These are phyloP conservation scores for Telmatherina bonti DNA, from an alignment of 2,797 vertebrate genomes.

Conservation along the genomic window DNA sequence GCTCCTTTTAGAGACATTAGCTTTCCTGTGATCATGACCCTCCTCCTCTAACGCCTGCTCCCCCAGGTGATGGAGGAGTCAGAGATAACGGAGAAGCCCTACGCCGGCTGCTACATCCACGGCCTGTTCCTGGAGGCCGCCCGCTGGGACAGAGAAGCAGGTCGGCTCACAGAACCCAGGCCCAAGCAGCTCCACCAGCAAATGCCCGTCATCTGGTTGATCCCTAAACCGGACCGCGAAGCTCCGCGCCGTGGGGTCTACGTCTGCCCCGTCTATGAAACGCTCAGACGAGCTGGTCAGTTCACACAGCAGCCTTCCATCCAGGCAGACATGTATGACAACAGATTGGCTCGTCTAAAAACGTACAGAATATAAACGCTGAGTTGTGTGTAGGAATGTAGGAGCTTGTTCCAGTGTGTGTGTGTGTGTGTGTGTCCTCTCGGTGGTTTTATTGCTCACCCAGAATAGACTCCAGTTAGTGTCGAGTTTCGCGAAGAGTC, in stretches of 20 bases:
- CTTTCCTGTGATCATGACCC: not conserved
- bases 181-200: constrained; percentile 92
- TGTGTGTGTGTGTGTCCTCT: constrained; percentile 55
- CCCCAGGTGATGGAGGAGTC: constrained; percentile 83
- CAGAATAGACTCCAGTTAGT: constrained; percentile 75
- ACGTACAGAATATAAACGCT: no score
- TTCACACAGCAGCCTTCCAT: not conserved
- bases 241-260: constrained; percentile 81
- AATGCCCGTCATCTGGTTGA: constrained; percentile 90
- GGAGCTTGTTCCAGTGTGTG: constrained; percentile 10
- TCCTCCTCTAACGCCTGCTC: not conserved
- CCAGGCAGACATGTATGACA: not conserved
- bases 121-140: constrained; percentile 93
- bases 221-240: constrained; percentile 84
- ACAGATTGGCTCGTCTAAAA: not conserved
- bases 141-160: constrained; percentile 81
- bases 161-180: constrained; percentile 82
- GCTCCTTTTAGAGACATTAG: not conserved
- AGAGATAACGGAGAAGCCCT: constrained; percentile 78
- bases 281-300: constrained; percentile 89
- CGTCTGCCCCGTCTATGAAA: constrained; percentile 93
- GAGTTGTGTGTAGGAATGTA: constrained; percentile 19
- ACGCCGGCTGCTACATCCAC: constrained; percentile 87
- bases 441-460: constrained; percentile 70
- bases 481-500: constrained; percentile 70